phyloP scores from a whole-genome alignment of 1,140 invertebrate genomes.

The Drosophila busckii region DNA sequence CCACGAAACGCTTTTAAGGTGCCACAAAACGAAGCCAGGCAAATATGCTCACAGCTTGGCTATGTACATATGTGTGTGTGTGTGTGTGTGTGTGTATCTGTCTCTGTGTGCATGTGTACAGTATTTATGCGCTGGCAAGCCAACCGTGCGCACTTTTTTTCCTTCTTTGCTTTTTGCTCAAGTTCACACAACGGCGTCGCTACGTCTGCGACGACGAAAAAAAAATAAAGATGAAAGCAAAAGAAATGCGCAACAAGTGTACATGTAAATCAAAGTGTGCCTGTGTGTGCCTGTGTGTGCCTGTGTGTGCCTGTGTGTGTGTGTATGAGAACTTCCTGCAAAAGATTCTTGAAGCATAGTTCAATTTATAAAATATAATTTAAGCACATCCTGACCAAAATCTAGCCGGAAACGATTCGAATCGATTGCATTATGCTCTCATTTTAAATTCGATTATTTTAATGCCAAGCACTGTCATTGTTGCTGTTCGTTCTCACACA shows the following conservation, averaged over 20 bases:
- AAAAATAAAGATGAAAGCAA: no score
- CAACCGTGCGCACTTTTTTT: conserved; percentile 26
- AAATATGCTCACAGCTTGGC: conserved; percentile 18
- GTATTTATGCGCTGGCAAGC: no score
- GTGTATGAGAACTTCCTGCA: conserved; percentile 15
- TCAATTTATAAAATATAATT: no score
- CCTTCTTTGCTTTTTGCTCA: not conserved
- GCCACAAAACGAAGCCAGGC: conserved; percentile 11
- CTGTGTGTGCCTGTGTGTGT: no score
- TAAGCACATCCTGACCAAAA: no score
- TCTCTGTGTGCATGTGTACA: not conserved
- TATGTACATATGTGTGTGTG: not conserved
- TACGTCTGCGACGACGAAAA: conserved; percentile 40
- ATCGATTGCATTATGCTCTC: no score
- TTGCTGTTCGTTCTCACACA: no score
- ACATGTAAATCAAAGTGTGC: conserved; percentile 14
- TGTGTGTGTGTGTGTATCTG: not conserved
- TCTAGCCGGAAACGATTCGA: no score
- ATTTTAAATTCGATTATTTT: no score
- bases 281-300: no score
- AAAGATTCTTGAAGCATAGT: no score
- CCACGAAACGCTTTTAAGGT: conserved; percentile 12
- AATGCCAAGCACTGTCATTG: no score
- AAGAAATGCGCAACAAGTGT: conserved; percentile 38
- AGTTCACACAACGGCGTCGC: conserved; percentile 33